Conservation (phyloP, 2,797 vertebrate genomes). For the Syngnathus rostellatus region DNA sequence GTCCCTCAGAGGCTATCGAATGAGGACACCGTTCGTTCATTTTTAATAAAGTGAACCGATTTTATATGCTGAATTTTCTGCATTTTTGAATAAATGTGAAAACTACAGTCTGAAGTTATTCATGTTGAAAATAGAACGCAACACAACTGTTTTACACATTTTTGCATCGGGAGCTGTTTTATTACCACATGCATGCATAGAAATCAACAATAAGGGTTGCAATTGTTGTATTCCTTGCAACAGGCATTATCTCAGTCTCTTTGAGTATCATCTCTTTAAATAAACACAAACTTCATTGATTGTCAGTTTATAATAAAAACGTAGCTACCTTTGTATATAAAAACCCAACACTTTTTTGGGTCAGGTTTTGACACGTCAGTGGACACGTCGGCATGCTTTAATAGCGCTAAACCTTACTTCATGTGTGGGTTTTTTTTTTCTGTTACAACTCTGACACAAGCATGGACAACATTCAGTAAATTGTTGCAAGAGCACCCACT, state of each 20-base stretch:
- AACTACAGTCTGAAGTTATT: not conserved
- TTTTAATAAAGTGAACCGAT: conserved; percentile 5
- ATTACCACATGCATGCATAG: conserved; percentile 46
- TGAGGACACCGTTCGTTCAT: conserved; percentile 39
- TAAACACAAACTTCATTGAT: conserved; percentile 27
- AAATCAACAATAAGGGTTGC: conserved; percentile 44
- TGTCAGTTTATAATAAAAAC: conserved; percentile 20
- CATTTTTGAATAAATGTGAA: conserved; percentile 59
- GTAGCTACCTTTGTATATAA: not conserved
- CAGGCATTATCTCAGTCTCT: conserved; percentile 33
- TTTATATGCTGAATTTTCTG: conserved; percentile 40
- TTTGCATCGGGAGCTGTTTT: conserved; percentile 23
- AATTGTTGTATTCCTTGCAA: conserved; percentile 41
- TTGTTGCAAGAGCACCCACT: conserved; percentile 26
- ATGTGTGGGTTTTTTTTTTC: not conserved
- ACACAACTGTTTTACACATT: conserved; percentile 23
- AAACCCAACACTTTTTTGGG: not conserved
- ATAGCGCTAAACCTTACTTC: conserved; percentile 13
- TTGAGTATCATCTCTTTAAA: conserved; percentile 9
- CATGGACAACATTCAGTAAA: conserved; percentile 29
- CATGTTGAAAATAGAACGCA: not conserved
- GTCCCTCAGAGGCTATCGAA: conserved; percentile 74
- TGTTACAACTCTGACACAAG: not conserved
- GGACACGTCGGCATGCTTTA: conserved; percentile 21
- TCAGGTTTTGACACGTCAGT: conserved; percentile 26